These are phyloP conservation scores for Fulica atra DNA, from an alignment of 2,113 vertebrate genomes.

Conservation along the genomic window DNA sequence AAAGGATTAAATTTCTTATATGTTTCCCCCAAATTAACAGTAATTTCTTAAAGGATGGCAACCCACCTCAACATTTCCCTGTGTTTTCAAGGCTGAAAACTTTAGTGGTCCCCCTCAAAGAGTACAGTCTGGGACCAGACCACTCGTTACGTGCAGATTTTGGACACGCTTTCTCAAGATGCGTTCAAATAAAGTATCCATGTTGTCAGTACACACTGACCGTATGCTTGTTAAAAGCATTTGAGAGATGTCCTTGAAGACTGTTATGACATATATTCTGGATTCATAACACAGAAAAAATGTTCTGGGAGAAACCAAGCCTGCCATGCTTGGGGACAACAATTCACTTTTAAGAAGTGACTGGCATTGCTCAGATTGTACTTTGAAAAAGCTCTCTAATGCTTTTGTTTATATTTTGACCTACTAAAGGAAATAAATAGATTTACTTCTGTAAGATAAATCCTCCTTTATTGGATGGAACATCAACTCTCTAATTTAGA, in stretches of 20 bases:
- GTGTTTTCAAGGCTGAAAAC: background rate
- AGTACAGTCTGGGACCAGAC: background rate
- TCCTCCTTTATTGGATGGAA: background rate
- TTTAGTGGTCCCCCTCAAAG: background rate
- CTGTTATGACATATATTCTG: background rate
- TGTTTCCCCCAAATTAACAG: background rate
- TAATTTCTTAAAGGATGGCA: background rate
- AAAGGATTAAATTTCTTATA: background rate
- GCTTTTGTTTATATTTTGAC: background rate
- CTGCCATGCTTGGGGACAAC: background rate
- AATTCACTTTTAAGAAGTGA: background rate
- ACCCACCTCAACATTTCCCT: background rate
- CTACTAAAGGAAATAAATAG: background rate
- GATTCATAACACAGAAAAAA: background rate
- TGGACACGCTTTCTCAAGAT: background rate
- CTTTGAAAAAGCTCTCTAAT: background rate
- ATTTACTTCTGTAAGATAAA: background rate
- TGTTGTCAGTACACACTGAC: background rate
- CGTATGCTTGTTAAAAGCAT: background rate
- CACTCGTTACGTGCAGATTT: background rate
- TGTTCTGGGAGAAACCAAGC: background rate
- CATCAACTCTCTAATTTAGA: background rate
- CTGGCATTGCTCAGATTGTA: background rate
- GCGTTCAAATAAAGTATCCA: background rate
- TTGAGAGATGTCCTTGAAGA: background rate